Conservation (phyloP, 1,140 invertebrate species). For the Aphelinus atriplicis region DNA sequence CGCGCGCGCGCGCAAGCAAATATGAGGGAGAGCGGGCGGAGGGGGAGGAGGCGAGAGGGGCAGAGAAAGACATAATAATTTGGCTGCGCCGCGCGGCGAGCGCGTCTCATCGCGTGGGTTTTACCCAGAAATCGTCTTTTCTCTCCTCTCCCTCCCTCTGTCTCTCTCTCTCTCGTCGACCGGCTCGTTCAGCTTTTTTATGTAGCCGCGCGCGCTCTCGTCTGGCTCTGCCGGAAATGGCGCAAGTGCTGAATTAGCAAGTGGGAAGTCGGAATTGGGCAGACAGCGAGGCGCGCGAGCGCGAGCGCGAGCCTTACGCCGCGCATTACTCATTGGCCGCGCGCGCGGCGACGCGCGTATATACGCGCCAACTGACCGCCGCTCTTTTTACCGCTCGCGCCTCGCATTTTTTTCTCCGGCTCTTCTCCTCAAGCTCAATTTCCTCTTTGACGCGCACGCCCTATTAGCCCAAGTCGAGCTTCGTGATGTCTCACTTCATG, state of each 20-base stretch:
- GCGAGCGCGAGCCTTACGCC: background rate
- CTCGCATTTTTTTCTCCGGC: background rate
- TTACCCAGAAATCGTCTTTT: slow-evolving; percentile 51
- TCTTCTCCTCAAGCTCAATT: slow-evolving; percentile 1
- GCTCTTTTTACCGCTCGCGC: background rate
- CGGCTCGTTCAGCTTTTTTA: background rate
- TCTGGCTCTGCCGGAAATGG: slow-evolving; percentile 44
- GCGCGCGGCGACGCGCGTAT: background rate
- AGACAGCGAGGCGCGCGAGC: slow-evolving; percentile 53
- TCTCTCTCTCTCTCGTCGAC: background rate
- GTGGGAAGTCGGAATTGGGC: slow-evolving; percentile 56
- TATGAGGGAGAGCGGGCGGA: background rate
- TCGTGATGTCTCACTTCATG: no score
- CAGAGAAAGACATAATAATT: background rate
- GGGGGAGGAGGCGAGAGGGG: background rate
- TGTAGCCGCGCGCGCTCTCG: background rate
- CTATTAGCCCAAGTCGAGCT: no score
- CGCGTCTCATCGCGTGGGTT: slow-evolving; percentile 48
- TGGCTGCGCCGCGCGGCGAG: background rate
- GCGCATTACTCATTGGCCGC: background rate
- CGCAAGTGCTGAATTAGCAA: slow-evolving; percentile 54
- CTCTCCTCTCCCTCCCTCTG: background rate
- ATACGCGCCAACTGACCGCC: background rate
- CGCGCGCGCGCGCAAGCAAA: background rate
- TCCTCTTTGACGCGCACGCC: background rate